These are phyloP conservation scores for Periophthalmus modestus DNA, from an alignment of 2,113 vertebrate species.

Conservation along the genomic window DNA sequence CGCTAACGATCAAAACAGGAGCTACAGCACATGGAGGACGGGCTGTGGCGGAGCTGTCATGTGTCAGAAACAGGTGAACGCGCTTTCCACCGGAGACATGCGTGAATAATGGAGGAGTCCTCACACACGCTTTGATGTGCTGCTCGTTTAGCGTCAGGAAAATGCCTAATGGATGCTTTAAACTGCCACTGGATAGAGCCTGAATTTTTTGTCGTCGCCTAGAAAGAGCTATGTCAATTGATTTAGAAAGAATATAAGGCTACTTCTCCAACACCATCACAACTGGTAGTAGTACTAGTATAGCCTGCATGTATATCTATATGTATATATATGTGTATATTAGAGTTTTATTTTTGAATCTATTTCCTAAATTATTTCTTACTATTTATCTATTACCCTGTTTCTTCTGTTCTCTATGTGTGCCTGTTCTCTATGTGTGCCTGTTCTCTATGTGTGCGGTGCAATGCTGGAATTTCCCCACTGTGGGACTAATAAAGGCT, in stretches of 20 bases:
- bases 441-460: too few species aligned
- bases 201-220: not conserved
- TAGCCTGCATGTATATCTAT: too few species aligned
- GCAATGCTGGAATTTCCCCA: too few species aligned
- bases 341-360: too few species aligned
- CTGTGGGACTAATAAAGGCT: too few species aligned
- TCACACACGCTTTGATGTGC: slow-evolving; percentile 19
- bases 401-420: too few species aligned
- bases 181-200: not conserved
- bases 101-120: slow-evolving; percentile 27
- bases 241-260: not conserved
- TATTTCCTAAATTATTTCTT: too few species aligned
- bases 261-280: not conserved
- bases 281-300: too few species aligned
- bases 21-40: slow-evolving; percentile 17
- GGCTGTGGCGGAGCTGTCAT: slow-evolving; percentile 31
- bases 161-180: not conserved
- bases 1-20: slow-evolving; percentile 41
- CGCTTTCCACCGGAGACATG: slow-evolving; percentile 14
- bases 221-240: not conserved
- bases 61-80: slow-evolving; percentile 37
- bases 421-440: too few species aligned
- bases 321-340: too few species aligned
- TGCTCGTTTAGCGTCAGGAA: slow-evolving; percentile 25
- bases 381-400: too few species aligned